Percentiles rank a stretch among this genome's conserved stretches.
phyloP scores from a whole-genome alignment of 2,113 vertebrate genomes.

The zebrafish (Danio rerio) region GRCz12tu NC_133179.1:6963501-6964000 shows the following conservation, averaged over 20 bases:
- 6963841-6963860: slow-evolving; percentile 63
- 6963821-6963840: slow-evolving; percentile 75
- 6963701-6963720: slow-evolving; percentile 33
- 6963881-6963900: slow-evolving; percentile 62
- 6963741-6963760: slow-evolving; percentile 65
- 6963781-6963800: slow-evolving; percentile 77
- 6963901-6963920: slow-evolving; percentile 42
- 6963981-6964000: too few species aligned
- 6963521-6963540: neutral
- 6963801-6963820: slow-evolving; percentile 68
- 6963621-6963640: neutral
- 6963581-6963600: slow-evolving; percentile 35
- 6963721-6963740: slow-evolving; percentile 6
- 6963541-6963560: slow-evolving; percentile 42
- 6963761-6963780: slow-evolving; percentile 68
- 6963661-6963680: neutral
- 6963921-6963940: neutral
- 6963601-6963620: neutral
- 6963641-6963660: neutral
- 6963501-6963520: slow-evolving; percentile 5
- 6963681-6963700: neutral
- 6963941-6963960: neutral
- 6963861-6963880: slow-evolving; percentile 61
- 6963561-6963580: slow-evolving; percentile 33
- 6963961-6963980: neutral